A percentile compares a stretch with the other conserved stretches of the same genome.
These are phyloP conservation scores for Drosophila falleni DNA, from an alignment of 2,888 invertebrate species.

Conservation along the genomic window DNA sequence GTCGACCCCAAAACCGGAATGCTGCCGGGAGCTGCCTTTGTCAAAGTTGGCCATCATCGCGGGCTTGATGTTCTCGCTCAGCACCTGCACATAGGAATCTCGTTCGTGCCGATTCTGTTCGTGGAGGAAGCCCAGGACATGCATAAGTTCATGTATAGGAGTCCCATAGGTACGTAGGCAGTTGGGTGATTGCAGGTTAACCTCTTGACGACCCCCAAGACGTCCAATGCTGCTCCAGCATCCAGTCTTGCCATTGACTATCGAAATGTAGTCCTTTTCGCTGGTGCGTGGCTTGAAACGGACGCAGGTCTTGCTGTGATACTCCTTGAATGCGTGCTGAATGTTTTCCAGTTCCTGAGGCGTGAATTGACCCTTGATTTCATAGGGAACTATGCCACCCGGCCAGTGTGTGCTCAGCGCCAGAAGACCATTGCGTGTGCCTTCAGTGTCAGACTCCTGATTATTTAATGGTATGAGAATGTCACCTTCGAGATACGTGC, in stretches of 20 bases:
- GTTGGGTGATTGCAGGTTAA: conserved; percentile 91
- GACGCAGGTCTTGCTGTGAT: conserved; percentile 90
- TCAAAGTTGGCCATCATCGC: conserved; percentile 90
- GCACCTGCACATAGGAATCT: conserved; percentile 89
- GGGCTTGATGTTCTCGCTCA: conserved; percentile 89
- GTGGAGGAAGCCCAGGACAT: conserved; percentile 92
- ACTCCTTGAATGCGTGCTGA: conserved; percentile 90
- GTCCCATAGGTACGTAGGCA: conserved; percentile 90
- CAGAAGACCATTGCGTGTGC: conserved; percentile 87
- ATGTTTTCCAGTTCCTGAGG: conserved; percentile 87
- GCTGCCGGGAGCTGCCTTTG: conserved; percentile 87
- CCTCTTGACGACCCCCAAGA: conserved; percentile 87
- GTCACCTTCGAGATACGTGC: conserved; percentile 92
- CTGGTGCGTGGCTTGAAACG: conserved; percentile 88
- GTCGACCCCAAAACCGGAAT: conserved; percentile 88
- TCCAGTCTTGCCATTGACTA: conserved; percentile 89
- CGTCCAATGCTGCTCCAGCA: conserved; percentile 93
- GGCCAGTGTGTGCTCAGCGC: conserved; percentile 88
- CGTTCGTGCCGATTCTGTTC: conserved; percentile 92
- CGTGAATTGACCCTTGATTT: conserved; percentile 88
- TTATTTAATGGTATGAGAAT: conserved; percentile 87
- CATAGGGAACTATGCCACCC: conserved; percentile 89
- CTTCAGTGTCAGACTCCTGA: conserved; percentile 44
- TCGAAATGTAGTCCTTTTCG: conserved; percentile 89
- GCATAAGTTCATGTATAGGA: conserved; percentile 92